Evolutionary conservation across 1,140 invertebrate genomes (phyloP).

Genomic region (Mycetomoellerius zeteki): DNA sequence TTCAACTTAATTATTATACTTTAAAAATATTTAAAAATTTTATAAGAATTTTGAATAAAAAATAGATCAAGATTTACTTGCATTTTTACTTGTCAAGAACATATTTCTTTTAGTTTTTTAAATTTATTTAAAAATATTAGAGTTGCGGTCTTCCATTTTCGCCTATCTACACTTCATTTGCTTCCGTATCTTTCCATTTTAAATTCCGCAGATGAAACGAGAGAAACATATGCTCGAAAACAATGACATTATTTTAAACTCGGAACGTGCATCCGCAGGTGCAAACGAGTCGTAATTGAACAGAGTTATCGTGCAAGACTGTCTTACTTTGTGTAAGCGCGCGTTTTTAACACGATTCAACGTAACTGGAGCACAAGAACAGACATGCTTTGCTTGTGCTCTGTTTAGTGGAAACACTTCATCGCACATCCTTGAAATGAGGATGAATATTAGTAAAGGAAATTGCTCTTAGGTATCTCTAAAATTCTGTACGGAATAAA

Average conservation of each 20-base stretch:
- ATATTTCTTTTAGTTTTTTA: neutral
- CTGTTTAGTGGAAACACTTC: conserved; percentile 33
- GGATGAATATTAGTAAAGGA: neutral
- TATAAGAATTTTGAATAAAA: neutral
- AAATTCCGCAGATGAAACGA: neutral
- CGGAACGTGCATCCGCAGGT: conserved; percentile 21
- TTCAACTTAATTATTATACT: neutral
- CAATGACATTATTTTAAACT: conserved; percentile 31
- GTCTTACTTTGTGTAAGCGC: conserved; percentile 43
- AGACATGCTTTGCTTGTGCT: conserved; percentile 36
- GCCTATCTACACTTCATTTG: conserved; percentile 8
- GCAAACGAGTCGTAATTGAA: conserved; percentile 49
- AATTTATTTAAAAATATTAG: neutral
- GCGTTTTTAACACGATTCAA: conserved; percentile 52
- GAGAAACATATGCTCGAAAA: conserved; percentile 19
- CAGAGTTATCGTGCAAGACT: conserved; percentile 2
- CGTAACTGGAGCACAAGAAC: conserved; percentile 56
- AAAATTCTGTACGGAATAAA: neutral
- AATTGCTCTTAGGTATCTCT: neutral
- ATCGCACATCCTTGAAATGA: conserved; percentile 13
- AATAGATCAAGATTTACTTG: neutral
- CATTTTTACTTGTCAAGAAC: neutral
- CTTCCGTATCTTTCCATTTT: neutral
- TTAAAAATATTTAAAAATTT: neutral
- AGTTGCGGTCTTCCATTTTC: neutral